These are phyloP conservation scores for Heliconius hortense DNA, from an alignment of 2,888 invertebrate genomes.

Conservation along the genomic window DNA sequence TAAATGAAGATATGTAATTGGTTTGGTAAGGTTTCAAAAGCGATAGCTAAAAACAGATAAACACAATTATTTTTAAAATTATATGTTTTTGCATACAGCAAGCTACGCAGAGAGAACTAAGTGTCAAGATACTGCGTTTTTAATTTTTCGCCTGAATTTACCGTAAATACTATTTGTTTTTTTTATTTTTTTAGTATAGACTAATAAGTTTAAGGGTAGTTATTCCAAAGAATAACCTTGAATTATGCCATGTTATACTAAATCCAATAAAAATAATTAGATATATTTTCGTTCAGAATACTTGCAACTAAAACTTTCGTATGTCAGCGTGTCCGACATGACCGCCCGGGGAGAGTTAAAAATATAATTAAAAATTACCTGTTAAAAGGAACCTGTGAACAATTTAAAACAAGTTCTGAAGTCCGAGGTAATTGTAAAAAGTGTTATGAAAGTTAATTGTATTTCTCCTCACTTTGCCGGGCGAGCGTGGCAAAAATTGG, in stretches of 20 bases:
- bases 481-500: conserved; percentile 39
- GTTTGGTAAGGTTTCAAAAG: too few relatives aligned
- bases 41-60: too few relatives aligned
- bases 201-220: too few relatives aligned
- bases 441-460: conserved; percentile 42
- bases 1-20: too few relatives aligned
- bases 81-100: too few relatives aligned
- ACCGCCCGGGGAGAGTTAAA: conserved; percentile 28
- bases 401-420: conserved; percentile 36
- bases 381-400: conserved; percentile 33
- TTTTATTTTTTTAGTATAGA: too few relatives aligned
- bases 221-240: too few relatives aligned
- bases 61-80: too few relatives aligned
- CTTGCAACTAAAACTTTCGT: conserved; percentile 28
- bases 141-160: too few relatives aligned
- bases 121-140: too few relatives aligned
- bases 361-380: conserved; percentile 34
- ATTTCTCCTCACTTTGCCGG: conserved; percentile 37
- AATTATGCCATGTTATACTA: not conserved
- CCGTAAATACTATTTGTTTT: too few relatives aligned
- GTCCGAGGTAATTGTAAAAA: conserved; percentile 39
- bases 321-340: conserved; percentile 26
- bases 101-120: too few relatives aligned
- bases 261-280: not conserved
- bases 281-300: conserved; percentile 1